Evolutionary conservation across 1,140 invertebrate species (phyloP).

Genomic region (Dendroctonus ponderosae): DNA sequence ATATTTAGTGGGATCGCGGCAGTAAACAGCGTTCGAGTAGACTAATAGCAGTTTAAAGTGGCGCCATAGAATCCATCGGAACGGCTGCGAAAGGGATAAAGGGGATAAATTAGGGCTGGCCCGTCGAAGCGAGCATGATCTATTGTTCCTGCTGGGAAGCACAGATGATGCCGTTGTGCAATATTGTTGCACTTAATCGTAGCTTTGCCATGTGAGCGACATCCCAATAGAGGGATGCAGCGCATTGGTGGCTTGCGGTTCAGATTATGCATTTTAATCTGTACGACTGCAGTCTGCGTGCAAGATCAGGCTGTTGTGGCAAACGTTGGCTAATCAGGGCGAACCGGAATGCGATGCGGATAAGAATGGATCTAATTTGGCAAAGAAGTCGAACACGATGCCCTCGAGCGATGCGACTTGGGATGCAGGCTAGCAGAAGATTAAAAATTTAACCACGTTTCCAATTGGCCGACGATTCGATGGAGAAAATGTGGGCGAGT

Average conservation of each 20-base stretch:
- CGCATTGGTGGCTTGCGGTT: conserved; percentile 5
- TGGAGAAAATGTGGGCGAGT: conserved; percentile 38
- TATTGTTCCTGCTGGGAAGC: conserved; percentile 19
- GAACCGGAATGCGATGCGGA: neutral
- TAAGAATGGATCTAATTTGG: neutral
- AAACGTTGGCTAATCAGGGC: neutral
- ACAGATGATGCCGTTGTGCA: conserved; percentile 11
- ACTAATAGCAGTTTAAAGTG: conserved; percentile 9
- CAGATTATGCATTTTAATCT: conserved; percentile 18
- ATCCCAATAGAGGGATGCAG: conserved; percentile 9
- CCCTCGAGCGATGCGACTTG: conserved; percentile 1
- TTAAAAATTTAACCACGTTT: conserved; percentile 40
- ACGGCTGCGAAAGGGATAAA: conserved; percentile 10
- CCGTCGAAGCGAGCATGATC: conserved; percentile 19
- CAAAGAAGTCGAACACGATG: neutral
- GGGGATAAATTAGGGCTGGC: conserved; percentile 8
- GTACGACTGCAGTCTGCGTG: neutral
- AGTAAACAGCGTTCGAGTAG: conserved; percentile 3
- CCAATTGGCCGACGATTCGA: conserved; percentile 39
- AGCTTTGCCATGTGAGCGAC: conserved; percentile 14
- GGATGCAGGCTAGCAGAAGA: conserved; percentile 10
- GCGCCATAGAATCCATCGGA: neutral
- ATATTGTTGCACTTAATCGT: conserved; percentile 28
- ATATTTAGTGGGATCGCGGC: neutral
- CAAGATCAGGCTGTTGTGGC: neutral